Evolutionary conservation across 2,888 invertebrate species (phyloP), one percentile per base, ranked within the genome.

Genomic region (Lithophane ornitopus): DNA sequence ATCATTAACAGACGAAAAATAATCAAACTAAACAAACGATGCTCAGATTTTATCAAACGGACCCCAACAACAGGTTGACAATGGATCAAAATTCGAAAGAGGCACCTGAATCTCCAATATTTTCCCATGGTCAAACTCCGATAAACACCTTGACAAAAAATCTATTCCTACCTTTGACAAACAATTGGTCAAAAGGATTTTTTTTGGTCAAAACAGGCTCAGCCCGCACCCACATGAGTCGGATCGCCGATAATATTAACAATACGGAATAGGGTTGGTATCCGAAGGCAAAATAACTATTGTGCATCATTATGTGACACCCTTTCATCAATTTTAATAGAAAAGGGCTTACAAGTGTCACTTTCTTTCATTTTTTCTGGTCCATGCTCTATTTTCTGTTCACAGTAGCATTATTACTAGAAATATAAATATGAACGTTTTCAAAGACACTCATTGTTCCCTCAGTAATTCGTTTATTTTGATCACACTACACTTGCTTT

Each of bases 61-160:
- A 68, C 77, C 84, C 87, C 79, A 80, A 91, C 87, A 93, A 93
- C 95, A 95, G 94, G 95, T 96, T 94, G 91, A 95, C 95, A 95
- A 95, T 92, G 81, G 91, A 84, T 86, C 86, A 90, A 90, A 92
- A 90, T 92, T 90, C 90, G 93, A 94, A 93, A 93, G 90, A 93
- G 94, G 92, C 96, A 96, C 96, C 96, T 96, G 96, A 96, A 94
- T 88, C 93, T 92, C 87, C 87, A 89, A 96, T 95, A 96, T 96
- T 96, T 96, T 96, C 96, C 96, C 96, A 96, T 96, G 96, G 96
- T 96, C 96, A 96, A 95, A 94, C 94, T 93, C 87, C 92, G 92
- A 95, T 94, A 96, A 96, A 95, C 95, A 96, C 94, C 92, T 93
- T 88, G 85, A 93, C 94, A 96, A 96, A 96, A 96, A 95, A 94